Percentiles rank a stretch among this genome's conserved stretches.
These are phyloP conservation scores for Enteromius radiatus DNA, from an alignment of 2,797 vertebrate species.

Conservation along the genomic window DNA sequence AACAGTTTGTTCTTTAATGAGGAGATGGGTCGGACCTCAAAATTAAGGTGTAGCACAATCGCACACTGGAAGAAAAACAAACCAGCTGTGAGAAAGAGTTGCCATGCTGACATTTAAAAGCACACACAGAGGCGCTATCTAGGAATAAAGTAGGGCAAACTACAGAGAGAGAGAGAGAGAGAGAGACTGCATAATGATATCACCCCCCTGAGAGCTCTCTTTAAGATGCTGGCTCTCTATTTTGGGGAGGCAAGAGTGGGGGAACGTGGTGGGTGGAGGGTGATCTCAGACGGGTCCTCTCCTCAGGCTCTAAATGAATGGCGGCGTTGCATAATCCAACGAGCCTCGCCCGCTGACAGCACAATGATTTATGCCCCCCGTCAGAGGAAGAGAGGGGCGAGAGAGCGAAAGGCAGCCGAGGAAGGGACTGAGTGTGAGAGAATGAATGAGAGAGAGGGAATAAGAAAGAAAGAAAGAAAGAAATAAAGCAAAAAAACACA, in stretches of 20 bases:
- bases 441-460: not conserved
- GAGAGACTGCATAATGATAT: slow-evolving; percentile 62
- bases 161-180: slow-evolving; percentile 35
- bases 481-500: not conserved
- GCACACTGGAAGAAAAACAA: slow-evolving; percentile 32
- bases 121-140: slow-evolving; percentile 46
- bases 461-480: slow-evolving; percentile 9
- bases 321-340: slow-evolving; percentile 87
- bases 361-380: slow-evolving; percentile 90
- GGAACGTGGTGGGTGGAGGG: slow-evolving; percentile 53
- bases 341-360: slow-evolving; percentile 83
- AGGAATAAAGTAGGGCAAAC: slow-evolving; percentile 64
- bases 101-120: slow-evolving; percentile 56
- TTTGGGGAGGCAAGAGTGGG: slow-evolving; percentile 58
- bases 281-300: slow-evolving; percentile 70
- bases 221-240: slow-evolving; percentile 65
- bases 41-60: slow-evolving; percentile 19
- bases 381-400: slow-evolving; percentile 81
- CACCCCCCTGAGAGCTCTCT: slow-evolving; percentile 61
- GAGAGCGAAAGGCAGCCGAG: slow-evolving; percentile 80
- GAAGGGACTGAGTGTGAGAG: slow-evolving; percentile 72
- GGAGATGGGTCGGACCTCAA: slow-evolving; percentile 19
- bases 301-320: slow-evolving; percentile 80
- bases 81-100: slow-evolving; percentile 36
- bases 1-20: slow-evolving; percentile 71